A percentile compares a stretch with the other conserved stretches of the same genome.
phyloP scores from a whole-genome alignment of 92 coral and sea anemone genomes.

The Phenganax marumi region DNA sequence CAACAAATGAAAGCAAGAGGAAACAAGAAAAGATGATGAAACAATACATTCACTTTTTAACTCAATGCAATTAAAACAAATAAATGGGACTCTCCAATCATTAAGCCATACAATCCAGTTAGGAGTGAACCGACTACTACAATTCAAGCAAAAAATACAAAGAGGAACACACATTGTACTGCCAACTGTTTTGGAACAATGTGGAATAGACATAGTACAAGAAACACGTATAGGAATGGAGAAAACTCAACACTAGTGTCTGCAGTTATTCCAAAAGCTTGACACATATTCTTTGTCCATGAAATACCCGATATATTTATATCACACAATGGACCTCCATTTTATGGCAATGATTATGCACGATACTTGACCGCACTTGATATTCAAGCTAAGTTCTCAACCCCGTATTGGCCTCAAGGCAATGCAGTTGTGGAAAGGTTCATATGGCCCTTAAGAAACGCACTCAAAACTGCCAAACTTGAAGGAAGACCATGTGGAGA shows the following conservation, averaged over 20 bases:
- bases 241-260: slow-evolving; percentile 8
- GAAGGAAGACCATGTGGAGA: slow-evolving; percentile 33
- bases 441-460: slow-evolving; percentile 25
- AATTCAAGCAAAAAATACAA: not conserved
- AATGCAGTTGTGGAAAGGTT: slow-evolving; percentile 33
- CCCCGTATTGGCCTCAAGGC: slow-evolving; percentile 33
- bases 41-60: too few species aligned
- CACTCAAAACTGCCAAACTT: slow-evolving; percentile 19
- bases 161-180: not conserved
- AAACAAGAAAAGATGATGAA: too few species aligned
- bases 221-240: slow-evolving; percentile 17
- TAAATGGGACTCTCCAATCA: not conserved
- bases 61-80: too few species aligned
- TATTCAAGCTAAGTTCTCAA: not conserved
- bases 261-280: not conserved
- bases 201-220: not conserved
- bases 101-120: not conserved
- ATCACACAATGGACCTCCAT: slow-evolving; percentile 32
- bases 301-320: not conserved
- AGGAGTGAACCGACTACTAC: not conserved
- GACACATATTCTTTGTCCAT: slow-evolving; percentile 28
- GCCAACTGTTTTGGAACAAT: not conserved
- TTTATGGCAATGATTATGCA: slow-evolving; percentile 1
- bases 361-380: not conserved
- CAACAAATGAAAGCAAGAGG: not conserved